Base-by-base conservation (phyloP, 2,888 invertebrate genomes). In the Schrankia costaestrigalis region DNA sequence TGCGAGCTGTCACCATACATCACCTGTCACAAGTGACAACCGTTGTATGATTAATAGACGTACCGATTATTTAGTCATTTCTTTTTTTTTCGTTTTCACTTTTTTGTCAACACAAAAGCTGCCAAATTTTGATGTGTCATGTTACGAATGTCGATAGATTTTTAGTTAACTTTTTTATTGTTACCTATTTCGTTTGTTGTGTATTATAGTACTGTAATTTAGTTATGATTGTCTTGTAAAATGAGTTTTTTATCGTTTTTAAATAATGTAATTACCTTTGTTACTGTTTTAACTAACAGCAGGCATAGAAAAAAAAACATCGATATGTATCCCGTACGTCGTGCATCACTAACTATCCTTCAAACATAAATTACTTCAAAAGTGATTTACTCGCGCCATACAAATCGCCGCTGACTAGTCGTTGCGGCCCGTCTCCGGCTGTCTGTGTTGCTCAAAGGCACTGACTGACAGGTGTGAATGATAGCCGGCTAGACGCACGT, bases 311-410 rank as follows among this genome's bases (percentile, higher is more conserved):
- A 36, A 42, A 55, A 58, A 57, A 59, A 55, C 46, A 56, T 43
- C 42, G 59, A 56, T 39, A 45, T 32, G 19, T 28, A 36, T 18
- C 31, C 26, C 24, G 26, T 25, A 39, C 31, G 27, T 18, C 13
- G 41, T 58, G 51, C 84, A 67, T 61, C 82, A 71, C 82, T 82
- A 73, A 50, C 50, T n/a, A 25, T 41, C 59, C 53, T 50, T 61
- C 56, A 55, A 56, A 74, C 80, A 78, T 84, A 84, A 82, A 85
- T 84, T 82, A 84, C 81, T 78, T 78, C 77, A 80, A 73, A 80
- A 82, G 82, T 84, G 82, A 85, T 84, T 84, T 84, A 84, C 79
- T 80, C 69, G 46, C 69, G 69, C 74, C 66, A 75, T 78, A 80
- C 80, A 81, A 82, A 81, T 70, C 73, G 76, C 67, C 66, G 70